Percentiles rank a stretch among this genome's conserved stretches.
Evolutionary conservation across 1,140 invertebrate species (phyloP).

Genomic region (Drusus annulatus): DNA sequence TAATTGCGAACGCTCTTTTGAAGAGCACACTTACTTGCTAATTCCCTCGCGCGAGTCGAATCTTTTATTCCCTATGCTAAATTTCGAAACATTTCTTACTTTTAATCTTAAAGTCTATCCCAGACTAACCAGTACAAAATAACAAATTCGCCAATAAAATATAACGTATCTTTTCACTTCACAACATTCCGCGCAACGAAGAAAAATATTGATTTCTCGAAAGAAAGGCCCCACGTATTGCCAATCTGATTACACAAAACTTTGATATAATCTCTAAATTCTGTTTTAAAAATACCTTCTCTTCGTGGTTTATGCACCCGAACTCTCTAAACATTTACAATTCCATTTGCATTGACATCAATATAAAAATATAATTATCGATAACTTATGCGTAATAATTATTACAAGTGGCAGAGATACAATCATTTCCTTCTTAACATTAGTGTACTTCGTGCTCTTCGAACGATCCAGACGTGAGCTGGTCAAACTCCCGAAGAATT

Average conservation of each 20-base stretch:
- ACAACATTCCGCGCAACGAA: constrained; percentile 48
- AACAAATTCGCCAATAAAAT: constrained; percentile 52
- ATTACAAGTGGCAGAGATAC: constrained; percentile 17
- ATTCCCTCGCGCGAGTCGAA: constrained; percentile 64
- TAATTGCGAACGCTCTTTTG: constrained; percentile 73
- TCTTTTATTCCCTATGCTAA: constrained; percentile 32
- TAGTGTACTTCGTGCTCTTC: constrained; percentile 53
- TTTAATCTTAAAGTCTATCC: constrained; percentile 52
- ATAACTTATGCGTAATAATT: constrained; percentile 30
- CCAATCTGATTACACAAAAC: constrained; percentile 35
- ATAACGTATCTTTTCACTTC: constrained; percentile 45
- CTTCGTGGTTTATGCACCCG: constrained; percentile 2
- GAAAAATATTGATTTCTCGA: constrained; percentile 56
- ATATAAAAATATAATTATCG: constrained; percentile 45
- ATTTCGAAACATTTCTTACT: constrained; percentile 57
- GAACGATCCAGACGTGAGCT: neutral
- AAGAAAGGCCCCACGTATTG: constrained; percentile 17
- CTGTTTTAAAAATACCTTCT: constrained; percentile 41
- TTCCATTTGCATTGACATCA: constrained; percentile 55
- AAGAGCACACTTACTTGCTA: constrained; percentile 72
- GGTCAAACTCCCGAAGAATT: neutral
- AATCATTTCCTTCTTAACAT: constrained; percentile 41
- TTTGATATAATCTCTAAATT: constrained; percentile 28
- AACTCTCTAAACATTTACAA: constrained; percentile 43
- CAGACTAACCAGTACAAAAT: constrained; percentile 53